Evolutionary conservation across 1,140 invertebrate genomes (phyloP), one percentile per base, ranked within the genome.

Genomic region (Drosophila gunungcola): DNA sequence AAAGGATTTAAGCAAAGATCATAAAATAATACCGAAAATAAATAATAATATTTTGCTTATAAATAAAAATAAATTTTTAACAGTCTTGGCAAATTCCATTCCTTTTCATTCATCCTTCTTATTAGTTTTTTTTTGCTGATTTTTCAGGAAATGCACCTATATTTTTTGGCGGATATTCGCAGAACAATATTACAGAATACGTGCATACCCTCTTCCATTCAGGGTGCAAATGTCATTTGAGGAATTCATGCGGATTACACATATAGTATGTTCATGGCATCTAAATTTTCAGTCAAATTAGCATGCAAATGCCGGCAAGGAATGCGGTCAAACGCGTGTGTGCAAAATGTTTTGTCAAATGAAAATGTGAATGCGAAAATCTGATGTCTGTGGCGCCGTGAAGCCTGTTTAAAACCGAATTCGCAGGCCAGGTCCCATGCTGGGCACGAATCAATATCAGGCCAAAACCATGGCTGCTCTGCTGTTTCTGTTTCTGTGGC

Each of bases 201-300:
- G 34, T 32, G 10, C 39, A 45, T 73, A 46, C 36, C 42, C 52
- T 21, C 12, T n/a, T 43, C 7, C 25, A 49, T 32, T 64, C 63
- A 3, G 25, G 32, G 36, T 67, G 67, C 29, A 45, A 69, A 16
- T 69, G 64, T 70, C 42, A 70, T 48, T 55, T 34, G 51, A 68
- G 65, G 64, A 69, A 70, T 70, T 70, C 49, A 10, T 13, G 60
- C 27, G 64, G 64, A 68, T 68, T 68, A 67, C 12, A 41, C 16
- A 11, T 9, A 34, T n/a, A 64, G 43, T 64, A 49, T 41, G 63
- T 34, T 43, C 36, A 69, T 56, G 51, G 51, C 61, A 75, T 65
- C 53, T 52, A 75, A 54, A 80, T 63, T 61, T 75, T 57, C 70
- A 55, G 36, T 49, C 52, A 70, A 80, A 80, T 80, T 80, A 80